Conservation (phyloP, 2,888 invertebrate genomes). For the Habrosyne pyritoides region DNA sequence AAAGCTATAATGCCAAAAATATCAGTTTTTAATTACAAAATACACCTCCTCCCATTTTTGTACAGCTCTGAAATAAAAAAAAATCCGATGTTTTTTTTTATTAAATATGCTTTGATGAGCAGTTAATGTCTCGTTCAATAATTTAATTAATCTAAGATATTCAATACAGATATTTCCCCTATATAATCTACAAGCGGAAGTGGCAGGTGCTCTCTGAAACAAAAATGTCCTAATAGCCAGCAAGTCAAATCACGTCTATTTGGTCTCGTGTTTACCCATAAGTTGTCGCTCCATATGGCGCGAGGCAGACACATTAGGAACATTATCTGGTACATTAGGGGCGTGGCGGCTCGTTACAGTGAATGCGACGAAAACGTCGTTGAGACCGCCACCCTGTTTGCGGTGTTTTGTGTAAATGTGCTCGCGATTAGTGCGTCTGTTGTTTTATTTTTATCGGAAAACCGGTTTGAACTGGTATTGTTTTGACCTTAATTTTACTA, state of each 20-base stretch:
- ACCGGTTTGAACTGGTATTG: too few relatives aligned
- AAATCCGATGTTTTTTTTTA: too few relatives aligned
- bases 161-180: too few relatives aligned
- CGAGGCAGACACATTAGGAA: slow-evolving; percentile 23
- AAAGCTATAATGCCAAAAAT: too few relatives aligned
- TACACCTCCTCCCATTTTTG: too few relatives aligned
- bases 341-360: slow-evolving; percentile 19
- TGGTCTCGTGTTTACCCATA: background rate
- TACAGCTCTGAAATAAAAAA: too few relatives aligned
- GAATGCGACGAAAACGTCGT: background rate
- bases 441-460: background rate
- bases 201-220: background rate
- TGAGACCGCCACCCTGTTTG: background rate
- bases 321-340: slow-evolving; percentile 32
- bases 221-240: background rate
- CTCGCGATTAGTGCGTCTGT: background rate
- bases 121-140: too few relatives aligned
- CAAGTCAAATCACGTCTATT: background rate
- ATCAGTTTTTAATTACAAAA: too few relatives aligned
- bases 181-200: background rate
- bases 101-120: too few relatives aligned
- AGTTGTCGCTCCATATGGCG: slow-evolving; percentile 9
- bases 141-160: too few relatives aligned
- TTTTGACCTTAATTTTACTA: too few relatives aligned
- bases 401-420: background rate